phyloP scores from a whole-genome alignment of 2,797 vertebrate genomes.

The Cheirogaleus major region DNA sequence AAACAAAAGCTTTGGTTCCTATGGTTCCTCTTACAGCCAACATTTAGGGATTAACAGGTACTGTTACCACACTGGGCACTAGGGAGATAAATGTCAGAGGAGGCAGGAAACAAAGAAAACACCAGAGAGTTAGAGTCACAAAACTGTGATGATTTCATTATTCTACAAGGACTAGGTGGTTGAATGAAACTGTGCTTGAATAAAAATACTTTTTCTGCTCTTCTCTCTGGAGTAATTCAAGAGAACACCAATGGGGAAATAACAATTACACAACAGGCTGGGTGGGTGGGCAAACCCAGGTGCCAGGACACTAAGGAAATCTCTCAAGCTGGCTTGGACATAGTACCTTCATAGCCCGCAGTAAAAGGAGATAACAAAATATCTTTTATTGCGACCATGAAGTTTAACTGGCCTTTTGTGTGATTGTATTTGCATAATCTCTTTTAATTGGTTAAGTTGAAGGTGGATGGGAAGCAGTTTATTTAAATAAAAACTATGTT shows the following conservation, averaged over 20 bases:
- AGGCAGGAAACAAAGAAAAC: constrained; percentile 35
- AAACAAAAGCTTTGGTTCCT: constrained; percentile 27
- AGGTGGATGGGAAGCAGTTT: neutral
- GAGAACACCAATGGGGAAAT: neutral
- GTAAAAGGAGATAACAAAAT: neutral
- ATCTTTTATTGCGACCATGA: neutral
- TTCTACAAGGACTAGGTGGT: neutral
- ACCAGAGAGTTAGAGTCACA: constrained; percentile 12
- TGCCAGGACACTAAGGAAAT: neutral
- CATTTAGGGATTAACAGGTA: constrained; percentile 41
- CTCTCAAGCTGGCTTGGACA: neutral
- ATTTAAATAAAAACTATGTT: neutral
- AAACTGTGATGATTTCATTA: constrained; percentile 29
- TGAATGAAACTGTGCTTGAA: constrained; percentile 21
- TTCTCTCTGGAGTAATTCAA: neutral
- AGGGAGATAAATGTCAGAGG: neutral
- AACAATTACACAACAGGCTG: neutral
- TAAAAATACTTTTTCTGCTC: neutral
- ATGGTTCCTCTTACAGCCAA: constrained; percentile 19
- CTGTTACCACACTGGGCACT: neutral
- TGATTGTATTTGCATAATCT: neutral
- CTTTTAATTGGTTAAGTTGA: neutral
- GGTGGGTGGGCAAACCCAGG: neutral
- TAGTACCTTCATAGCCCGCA: neutral
- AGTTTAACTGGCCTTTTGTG: neutral